Evolutionary conservation across 2,888 invertebrate genomes (phyloP).

Genomic region (Laspeyria flexula): DNA sequence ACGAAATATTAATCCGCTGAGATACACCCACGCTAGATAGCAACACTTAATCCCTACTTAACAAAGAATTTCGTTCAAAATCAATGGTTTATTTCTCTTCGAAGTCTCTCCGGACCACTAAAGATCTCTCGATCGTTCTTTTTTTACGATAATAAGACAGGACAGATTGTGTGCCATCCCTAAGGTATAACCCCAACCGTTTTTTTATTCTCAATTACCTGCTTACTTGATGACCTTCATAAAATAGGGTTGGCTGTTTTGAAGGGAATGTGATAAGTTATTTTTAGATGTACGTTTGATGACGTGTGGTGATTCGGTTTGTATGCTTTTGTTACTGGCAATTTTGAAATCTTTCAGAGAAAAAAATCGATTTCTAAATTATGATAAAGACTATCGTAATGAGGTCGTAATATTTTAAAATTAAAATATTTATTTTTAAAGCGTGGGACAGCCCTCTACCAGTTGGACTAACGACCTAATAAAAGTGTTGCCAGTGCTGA

Average conservation of each 20-base stretch:
- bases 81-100: conserved; percentile 11
- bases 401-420: too few species aligned
- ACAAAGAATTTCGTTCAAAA: conserved; percentile 9
- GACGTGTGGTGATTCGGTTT: not conserved
- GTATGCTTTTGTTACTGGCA: not conserved
- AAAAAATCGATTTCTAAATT: too few species aligned
- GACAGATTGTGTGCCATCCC: conserved; percentile 43
- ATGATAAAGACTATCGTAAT: too few species aligned
- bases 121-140: conserved; percentile 38
- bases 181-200: conserved; percentile 31
- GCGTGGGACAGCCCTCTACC: too few species aligned
- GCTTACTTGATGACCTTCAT: conserved; percentile 37
- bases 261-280: conserved; percentile 18
- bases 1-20: not conserved
- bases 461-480: too few species aligned
- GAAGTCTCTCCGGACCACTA: conserved; percentile 23
- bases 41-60: conserved; percentile 6
- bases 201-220: conserved; percentile 50
- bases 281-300: not conserved
- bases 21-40: not conserved
- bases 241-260: conserved; percentile 38
- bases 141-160: conserved; percentile 48
- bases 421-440: too few species aligned
- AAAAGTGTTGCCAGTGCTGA: too few species aligned
- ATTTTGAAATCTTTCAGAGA: too few species aligned